A percentile compares a stretch with the other conserved stretches of the same genome.
Evolutionary conservation across 2,888 invertebrate species (phyloP).

Genomic region (Strigamia crassipes): DNA sequence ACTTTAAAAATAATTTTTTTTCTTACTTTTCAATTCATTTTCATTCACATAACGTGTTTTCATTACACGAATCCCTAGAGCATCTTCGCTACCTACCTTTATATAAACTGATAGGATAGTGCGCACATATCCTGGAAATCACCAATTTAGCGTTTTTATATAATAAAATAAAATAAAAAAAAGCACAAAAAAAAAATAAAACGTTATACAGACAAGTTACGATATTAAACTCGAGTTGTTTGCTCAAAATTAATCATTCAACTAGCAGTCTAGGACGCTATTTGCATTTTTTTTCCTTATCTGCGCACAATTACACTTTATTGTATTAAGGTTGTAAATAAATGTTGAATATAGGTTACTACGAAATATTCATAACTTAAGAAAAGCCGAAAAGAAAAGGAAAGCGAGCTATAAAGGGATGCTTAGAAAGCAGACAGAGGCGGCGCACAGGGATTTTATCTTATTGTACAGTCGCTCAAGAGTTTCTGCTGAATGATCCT

Average conservation of each 20-base stretch:
- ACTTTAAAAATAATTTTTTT: background rate
- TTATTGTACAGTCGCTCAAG: background rate
- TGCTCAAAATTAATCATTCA: no score
- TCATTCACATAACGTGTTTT: background rate
- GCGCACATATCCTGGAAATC: background rate
- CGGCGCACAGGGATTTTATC: background rate
- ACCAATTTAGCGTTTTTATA: background rate
- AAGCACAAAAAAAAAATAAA: background rate
- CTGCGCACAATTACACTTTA: no score
- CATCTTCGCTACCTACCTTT: background rate
- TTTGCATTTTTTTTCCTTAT: no score
- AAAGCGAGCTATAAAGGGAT: background rate
- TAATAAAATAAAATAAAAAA: background rate
- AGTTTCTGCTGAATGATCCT: background rate
- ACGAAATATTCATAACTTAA: no score
- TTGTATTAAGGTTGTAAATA: no score
- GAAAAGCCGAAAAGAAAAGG: background rate
- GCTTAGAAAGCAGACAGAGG: background rate
- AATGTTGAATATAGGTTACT: no score
- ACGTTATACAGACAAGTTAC: background rate
- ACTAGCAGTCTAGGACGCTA: no score
- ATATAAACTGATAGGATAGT: background rate
- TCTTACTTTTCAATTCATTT: background rate
- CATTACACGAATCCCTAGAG: background rate
- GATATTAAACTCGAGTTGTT: background rate